Percentiles rank a stretch among this genome's conserved stretches.
Conservation (phyloP, 2,888 invertebrate species). For the Chymomyza caudatula region DNA sequence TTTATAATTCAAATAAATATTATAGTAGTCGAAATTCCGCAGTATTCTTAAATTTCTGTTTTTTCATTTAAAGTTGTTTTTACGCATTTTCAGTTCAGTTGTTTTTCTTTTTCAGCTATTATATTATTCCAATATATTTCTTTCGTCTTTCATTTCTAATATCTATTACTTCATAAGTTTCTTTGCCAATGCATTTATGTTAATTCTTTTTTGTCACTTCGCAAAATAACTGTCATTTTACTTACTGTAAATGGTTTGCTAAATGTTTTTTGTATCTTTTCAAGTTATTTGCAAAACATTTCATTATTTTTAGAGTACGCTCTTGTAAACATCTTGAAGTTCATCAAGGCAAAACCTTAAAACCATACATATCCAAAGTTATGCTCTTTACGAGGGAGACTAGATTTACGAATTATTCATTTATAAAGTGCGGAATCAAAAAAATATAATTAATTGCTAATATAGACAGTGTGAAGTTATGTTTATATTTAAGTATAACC, state of each 20-base stretch:
- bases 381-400: neutral
- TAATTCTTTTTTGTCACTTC: conserved; percentile 23
- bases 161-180: too few species aligned
- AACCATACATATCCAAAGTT: neutral
- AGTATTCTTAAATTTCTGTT: neutral
- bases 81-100: neutral
- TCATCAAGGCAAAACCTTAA: neutral
- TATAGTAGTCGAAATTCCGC: too few species aligned
- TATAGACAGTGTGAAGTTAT: neutral
- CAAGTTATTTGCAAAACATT: neutral
- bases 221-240: too few species aligned
- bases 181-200: too few species aligned
- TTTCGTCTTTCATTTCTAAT: conserved; percentile 12
- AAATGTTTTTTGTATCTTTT: conserved; percentile 36
- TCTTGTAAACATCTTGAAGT: neutral
- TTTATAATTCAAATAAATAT: conserved; percentile 27
- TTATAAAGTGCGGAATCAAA: neutral
- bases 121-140: neutral
- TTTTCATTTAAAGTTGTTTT: neutral
- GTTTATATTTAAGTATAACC: neutral
- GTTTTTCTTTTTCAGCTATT: neutral
- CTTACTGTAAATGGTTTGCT: too few species aligned
- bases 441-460: neutral
- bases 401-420: neutral
- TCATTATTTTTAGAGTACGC: neutral